Percentiles rank a stretch among this genome's conserved stretches.
phyloP scores from a whole-genome alignment of 2,113 vertebrate genomes.

The Cryptomyrus ogoouensis region DNA sequence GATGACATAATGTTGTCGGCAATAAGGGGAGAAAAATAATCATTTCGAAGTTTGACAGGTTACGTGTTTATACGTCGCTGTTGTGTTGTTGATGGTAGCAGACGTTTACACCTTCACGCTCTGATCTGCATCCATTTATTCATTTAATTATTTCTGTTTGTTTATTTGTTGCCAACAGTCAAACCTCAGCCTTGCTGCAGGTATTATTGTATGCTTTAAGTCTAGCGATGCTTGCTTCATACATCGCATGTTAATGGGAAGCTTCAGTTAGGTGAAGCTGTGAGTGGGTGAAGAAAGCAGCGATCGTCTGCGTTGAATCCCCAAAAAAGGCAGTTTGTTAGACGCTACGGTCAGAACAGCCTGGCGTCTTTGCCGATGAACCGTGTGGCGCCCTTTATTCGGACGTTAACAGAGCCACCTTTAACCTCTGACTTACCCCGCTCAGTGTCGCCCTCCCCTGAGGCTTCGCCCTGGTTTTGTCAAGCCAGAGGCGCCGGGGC shows the following conservation, averaged over 20 bases:
- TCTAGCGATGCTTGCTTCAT: neutral
- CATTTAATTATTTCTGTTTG: neutral
- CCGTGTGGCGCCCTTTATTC: neutral
- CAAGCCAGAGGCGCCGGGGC: neutral
- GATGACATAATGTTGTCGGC: constrained; percentile 38
- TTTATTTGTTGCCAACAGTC: neutral
- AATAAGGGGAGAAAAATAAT: neutral
- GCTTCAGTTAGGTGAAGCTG: neutral
- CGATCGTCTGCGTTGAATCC: neutral
- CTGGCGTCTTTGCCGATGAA: neutral
- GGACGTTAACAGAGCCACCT: constrained; percentile 18
- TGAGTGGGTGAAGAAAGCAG: neutral
- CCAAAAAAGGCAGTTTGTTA: neutral
- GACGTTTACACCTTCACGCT: neutral
- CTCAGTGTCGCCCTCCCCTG: neutral
- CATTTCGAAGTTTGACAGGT: neutral
- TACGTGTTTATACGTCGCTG: neutral
- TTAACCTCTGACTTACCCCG: constrained; percentile 18
- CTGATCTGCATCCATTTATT: neutral
- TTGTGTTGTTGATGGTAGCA: neutral
- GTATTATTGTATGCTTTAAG: neutral
- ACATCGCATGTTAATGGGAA: neutral
- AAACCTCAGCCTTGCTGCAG: neutral
- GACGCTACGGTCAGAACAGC: neutral
- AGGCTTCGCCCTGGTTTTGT: neutral